Conservation (phyloP, 2,113 vertebrate genomes). For the Muntiacus muntjak region DNA sequence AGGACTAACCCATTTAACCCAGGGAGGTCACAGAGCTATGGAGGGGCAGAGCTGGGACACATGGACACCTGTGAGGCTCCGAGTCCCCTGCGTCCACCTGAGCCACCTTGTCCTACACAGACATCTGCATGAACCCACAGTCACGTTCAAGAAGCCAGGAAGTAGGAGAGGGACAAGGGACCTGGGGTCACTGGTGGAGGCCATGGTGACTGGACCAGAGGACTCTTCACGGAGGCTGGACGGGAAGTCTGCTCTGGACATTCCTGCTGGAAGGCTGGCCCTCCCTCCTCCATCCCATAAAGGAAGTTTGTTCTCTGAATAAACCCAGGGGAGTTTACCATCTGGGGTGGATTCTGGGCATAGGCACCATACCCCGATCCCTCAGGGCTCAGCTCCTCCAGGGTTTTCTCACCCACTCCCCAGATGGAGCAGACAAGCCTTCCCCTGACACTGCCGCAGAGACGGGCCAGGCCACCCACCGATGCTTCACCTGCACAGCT, state of each 20-base stretch:
- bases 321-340: not conserved
- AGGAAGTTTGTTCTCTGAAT: not conserved
- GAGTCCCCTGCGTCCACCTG: no score
- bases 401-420: not conserved
- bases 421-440: not conserved
- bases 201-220: not conserved
- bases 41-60: not conserved
- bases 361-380: not conserved
- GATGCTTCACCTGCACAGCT: rapidly evolving
- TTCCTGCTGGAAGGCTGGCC: not conserved
- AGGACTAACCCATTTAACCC: not conserved
- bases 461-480: rapidly evolving
- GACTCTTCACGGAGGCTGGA: not conserved
- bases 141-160: not conserved
- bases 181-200: not conserved
- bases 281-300: not conserved
- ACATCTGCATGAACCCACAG: no score
- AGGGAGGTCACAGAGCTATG: not conserved
- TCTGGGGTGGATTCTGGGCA: not conserved
- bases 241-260: not conserved
- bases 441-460: not conserved
- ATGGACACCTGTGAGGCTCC: not conserved
- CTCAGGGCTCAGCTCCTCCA: not conserved
- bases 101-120: not conserved
- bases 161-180: not conserved